Evolutionary conservation across 2,113 vertebrate species (phyloP).

Genomic region (Sylvia atricapilla): DNA sequence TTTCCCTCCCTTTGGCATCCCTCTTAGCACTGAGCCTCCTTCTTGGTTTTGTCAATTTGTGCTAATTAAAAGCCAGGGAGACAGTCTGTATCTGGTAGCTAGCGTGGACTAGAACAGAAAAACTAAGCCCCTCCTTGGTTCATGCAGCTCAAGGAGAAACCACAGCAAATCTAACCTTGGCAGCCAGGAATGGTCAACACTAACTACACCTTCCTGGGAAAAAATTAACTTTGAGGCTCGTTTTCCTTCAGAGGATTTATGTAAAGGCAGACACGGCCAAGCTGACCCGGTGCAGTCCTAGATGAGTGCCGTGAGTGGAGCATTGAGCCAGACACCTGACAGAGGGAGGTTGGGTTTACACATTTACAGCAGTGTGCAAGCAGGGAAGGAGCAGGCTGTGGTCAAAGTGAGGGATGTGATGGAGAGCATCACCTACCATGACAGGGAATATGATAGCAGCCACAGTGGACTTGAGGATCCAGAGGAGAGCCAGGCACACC

Average conservation of each 20-base stretch:
- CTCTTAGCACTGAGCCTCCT: background rate
- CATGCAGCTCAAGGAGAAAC: background rate
- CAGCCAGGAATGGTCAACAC: background rate
- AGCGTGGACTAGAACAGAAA: background rate
- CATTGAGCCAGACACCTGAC: background rate
- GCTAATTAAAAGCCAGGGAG: background rate
- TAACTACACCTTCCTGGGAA: background rate
- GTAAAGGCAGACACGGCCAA: background rate
- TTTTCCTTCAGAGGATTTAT: background rate
- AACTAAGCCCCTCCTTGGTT: background rate
- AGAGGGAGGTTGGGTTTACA: background rate
- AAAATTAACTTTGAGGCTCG: background rate
- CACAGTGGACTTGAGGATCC: conserved; percentile 97
- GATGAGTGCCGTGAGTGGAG: background rate
- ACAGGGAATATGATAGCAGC: conserved; percentile 98
- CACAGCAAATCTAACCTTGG: background rate
- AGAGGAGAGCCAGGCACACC: conserved; percentile 92
- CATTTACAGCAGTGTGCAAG: rapidly evolving
- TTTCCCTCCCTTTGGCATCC: background rate
- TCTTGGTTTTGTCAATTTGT: background rate
- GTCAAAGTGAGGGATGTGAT: background rate
- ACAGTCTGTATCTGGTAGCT: background rate
- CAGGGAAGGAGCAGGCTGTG: rapidly evolving
- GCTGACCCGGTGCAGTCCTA: rapidly evolving
- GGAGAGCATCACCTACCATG: conserved; percentile 80